Evolutionary conservation across 2,797 vertebrate species (phyloP).

Genomic region (Danio jaintianensis): DNA sequence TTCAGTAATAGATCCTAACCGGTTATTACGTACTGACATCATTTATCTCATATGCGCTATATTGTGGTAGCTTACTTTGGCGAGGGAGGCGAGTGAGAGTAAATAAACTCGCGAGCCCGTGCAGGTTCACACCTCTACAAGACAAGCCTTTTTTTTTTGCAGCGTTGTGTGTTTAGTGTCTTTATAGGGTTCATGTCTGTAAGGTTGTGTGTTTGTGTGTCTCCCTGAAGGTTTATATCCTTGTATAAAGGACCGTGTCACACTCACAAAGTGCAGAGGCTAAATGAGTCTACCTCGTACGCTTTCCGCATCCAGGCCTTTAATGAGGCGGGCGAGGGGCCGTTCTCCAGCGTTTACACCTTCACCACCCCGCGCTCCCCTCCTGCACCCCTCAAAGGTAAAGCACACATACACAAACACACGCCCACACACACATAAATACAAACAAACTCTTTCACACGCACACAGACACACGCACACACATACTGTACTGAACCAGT

Average conservation of each 20-base stretch:
- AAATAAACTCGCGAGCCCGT: no score
- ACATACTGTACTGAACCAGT: no score
- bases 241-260: constrained; percentile 97
- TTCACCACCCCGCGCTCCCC: constrained; percentile 95
- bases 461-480: no score
- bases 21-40: no score
- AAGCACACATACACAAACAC: constrained; percentile 1
- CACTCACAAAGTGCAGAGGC: constrained; percentile 98
- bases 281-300: constrained; percentile 96
- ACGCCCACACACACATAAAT: no score
- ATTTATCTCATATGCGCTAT: no score
- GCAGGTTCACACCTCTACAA: no score
- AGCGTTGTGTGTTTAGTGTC: neutral
- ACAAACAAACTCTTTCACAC: no score
- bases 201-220: constrained; percentile 17
- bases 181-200: constrained; percentile 18
- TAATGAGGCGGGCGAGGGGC: constrained; percentile 97
- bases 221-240: constrained; percentile 86
- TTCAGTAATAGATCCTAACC: no score
- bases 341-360: constrained; percentile 92
- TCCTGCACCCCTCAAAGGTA: constrained; percentile 94
- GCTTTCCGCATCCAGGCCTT: constrained; percentile 98
- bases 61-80: no score
- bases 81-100: no score
- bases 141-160: neutral